phyloP scores from a whole-genome alignment of 2,113 vertebrate species.

The Seriola quinqueradiata region DNA sequence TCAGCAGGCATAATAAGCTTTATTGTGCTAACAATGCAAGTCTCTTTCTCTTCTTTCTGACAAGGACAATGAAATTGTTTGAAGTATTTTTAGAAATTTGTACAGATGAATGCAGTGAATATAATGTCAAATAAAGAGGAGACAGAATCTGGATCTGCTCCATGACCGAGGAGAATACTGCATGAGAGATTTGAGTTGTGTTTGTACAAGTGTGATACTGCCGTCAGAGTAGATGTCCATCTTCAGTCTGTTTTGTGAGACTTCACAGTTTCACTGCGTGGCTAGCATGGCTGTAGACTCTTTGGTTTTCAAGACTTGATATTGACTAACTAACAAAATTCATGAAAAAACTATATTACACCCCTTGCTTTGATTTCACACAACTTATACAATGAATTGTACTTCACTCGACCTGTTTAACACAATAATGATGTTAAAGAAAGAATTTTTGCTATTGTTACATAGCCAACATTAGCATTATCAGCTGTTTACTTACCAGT shows the following conservation, averaged over 20 bases:
- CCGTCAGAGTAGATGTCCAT: background rate
- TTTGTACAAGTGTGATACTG: background rate
- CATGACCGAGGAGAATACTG: background rate
- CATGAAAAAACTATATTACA: background rate
- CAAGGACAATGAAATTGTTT: conserved; percentile 52
- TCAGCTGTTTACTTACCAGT: too few species aligned
- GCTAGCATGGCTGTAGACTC: background rate
- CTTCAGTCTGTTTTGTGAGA: background rate
- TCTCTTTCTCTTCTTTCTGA: conserved; percentile 36
- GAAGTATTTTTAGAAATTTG: conserved; percentile 50
- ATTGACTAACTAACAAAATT: background rate
- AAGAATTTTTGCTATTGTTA: too few species aligned
- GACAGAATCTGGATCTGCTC: background rate
- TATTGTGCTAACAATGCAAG: conserved; percentile 40
- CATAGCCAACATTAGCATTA: too few species aligned
- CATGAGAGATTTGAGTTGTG: background rate
- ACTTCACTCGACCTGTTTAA: too few species aligned
- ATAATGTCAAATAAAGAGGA: conserved; percentile 3
- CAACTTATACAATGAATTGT: too few species aligned
- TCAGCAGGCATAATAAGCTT: conserved; percentile 61
- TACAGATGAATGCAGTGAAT: conserved; percentile 19
- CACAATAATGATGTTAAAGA: too few species aligned
- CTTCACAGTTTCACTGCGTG: background rate
- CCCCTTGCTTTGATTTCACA: background rate
- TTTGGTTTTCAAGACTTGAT: background rate